Evolutionary conservation across 1,140 invertebrate species (phyloP), one percentile per base, ranked within the genome.

Genomic region (Mercenaria mercenaria): DNA sequence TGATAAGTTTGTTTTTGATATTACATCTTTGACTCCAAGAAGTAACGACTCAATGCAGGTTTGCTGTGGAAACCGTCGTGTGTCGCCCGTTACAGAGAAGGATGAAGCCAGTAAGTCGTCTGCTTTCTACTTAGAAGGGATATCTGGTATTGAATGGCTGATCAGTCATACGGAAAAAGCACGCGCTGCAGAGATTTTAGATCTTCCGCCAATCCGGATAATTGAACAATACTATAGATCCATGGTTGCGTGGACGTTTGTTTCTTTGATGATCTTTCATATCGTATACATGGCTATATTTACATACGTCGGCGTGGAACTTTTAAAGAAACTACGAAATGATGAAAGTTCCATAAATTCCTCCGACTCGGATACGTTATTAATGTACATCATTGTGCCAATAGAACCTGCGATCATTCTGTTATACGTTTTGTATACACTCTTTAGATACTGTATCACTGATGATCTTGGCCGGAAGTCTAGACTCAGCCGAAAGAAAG

Each of bases 271-370:
- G 90, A 50, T 93, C 3, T 32, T 93, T 15, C 94, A 95, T 79
- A 91, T 95, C 15, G 34, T 91, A 0, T 94, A 95, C 89, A 95
- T 95, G 94, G 88, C 87, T 43, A n/a, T 93, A 8, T 93, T 95
- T 64, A 93, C 91, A 50, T 92, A 91, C 69, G 85, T 87, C n/a
- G 90, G 90, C 15, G 83, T 93, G 20, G 80, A 87, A 23, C 41
- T 93, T 32, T 74, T 90, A 20, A 82, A 90, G 39, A 84, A 85
- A 32, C 34, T 90, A 20, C 84, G 91, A 11, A 43, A 56, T 43
- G 82, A 90, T 39, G 69, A 90, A 83, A 80, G 82, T 59, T 18
- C 86, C 18, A 39, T 86, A 61, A 47, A 87, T 74, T 52, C 85
- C 0, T 52, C 90, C 0, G 74, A 90, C 50, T 15, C 84, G 2